Base-by-base conservation (phyloP, 2,888 invertebrate species). In the Drepanosiphum platanoidis region DNA sequence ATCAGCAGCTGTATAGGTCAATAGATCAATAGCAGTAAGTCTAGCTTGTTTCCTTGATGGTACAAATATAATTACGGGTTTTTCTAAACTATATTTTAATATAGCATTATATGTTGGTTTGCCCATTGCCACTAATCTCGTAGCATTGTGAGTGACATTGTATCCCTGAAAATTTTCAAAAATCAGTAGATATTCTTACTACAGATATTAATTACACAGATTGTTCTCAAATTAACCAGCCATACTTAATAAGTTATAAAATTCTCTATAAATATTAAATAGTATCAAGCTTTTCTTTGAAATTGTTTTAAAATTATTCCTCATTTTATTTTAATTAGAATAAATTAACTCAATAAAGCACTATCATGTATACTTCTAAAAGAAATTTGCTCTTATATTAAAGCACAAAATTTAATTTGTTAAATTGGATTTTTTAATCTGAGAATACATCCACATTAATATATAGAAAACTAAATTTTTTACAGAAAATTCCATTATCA, bases 101-200 rank as follows among this genome's bases (percentile, higher is more conserved):
- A 99, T 95, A 0, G 97, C 94, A 90, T 97, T 97, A 91, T 98
- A 99, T 0, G 97, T 95, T 0, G 99, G 99, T 89, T 98, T 98
- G 0, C 96, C 95, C 99, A 99, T 99, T 0, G 99, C 97, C 0
- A 98, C 95, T 46, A 99, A 92, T 18, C 99, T 93, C 0, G 98
- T 97, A 0, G 96, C 96, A 89, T 98, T 98, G 91, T 99, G 99
- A 0, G 98, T 97, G 68, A 99, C 95, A 91, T 98, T 99, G 90
- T 98, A 96, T 27, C 99, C 98, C 93, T 96, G 90, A 22, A 87
- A 83, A 64, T n/a, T 39, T 27, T 22, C 11, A 71, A 70, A 1
- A 71, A 58, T 71, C n/a, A 70, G 18, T 0, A n/a, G 1, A n/a
- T 34, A 52, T 68, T 68, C 27, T 68, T 7, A 71, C 11, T n/a